Evolutionary conservation across 2,888 invertebrate genomes (phyloP), one percentile per base, ranked within the genome.

Genomic region (Eumerus sabulonum): DNA sequence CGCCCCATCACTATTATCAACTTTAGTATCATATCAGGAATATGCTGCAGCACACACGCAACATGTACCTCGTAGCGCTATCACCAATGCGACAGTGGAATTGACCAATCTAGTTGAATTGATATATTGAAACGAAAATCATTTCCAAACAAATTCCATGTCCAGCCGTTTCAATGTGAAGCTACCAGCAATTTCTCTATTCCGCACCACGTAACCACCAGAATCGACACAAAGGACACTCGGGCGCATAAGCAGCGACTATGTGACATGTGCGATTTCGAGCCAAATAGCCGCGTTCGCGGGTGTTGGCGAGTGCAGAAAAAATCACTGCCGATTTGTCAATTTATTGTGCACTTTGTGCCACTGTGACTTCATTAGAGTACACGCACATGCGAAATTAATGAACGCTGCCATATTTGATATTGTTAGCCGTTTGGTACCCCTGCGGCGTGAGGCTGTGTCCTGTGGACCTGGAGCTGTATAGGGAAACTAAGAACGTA

Each of bases 351-450:
- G 35, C 74, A 79, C 74, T 60, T 68, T 70, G 74, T 79, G 79
- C 74, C 74, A 79, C 79, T 79, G 79, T 79, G 79, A 79, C 79
- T 79, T 74, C 79, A 74, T 74, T 74, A 74, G 74, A 79, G 68
- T 67, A 64, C 62, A 63, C 51, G 60, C 63, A 74, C 48, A n/a
- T 62, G 44, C 56, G 82, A 85, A 85, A 86, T 86, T 86, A 86
- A 86, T 86, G 86, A 86, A 84, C 82, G 83, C 86, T 83, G 83
- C 85, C 82, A 82, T 82, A 83, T 82, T 85, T 72, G 86, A 79
- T 74, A 79, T 79, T 79, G 79, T 79, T 74, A 70, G 74, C 64
- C 64, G 79, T 79, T 79, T 74, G 79, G 79, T 74, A 64, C 68
- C 74, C 79, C 70, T 74, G 79, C 50, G 38, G 79, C 59, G 68